phyloP scores from a whole-genome alignment of 92 coral and sea anemone genomes.

The Montipora capitata region DNA sequence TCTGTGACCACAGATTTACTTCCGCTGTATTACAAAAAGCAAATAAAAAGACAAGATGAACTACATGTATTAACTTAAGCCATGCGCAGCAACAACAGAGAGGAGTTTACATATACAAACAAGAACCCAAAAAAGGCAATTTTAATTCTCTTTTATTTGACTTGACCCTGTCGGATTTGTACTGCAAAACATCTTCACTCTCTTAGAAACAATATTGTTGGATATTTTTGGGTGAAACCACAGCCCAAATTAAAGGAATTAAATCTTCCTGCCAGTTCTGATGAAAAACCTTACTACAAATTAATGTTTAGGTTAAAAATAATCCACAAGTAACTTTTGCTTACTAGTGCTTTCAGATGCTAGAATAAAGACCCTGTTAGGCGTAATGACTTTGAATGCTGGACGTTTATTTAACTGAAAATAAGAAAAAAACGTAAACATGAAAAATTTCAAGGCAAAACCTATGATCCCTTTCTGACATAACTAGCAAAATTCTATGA shows the following conservation, averaged over 20 bases:
- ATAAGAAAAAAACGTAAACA: conserved; percentile 7
- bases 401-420: conserved; percentile 78
- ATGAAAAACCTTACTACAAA: not conserved
- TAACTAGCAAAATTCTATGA: too few species aligned
- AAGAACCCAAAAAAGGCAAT: too few species aligned
- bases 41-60: not conserved
- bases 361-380: conserved; percentile 89
- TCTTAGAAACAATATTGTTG: too few species aligned
- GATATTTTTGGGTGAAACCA: too few species aligned
- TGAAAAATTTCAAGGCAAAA: not conserved
- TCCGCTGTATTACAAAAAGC: conserved; percentile 64
- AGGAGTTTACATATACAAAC: too few species aligned
- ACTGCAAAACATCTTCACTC: too few species aligned
- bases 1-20: conserved; percentile 96
- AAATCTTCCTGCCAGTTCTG: not conserved
- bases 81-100: too few species aligned
- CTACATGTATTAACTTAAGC: too few species aligned
- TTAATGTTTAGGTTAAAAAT: not conserved
- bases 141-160: too few species aligned
- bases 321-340: conserved; percentile 11
- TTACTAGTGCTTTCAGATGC: conserved; percentile 90
- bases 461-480: not conserved
- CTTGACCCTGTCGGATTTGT: too few species aligned
- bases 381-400: conserved; percentile 85
- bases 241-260: too few species aligned